phyloP scores from a whole-genome alignment of 2,113 vertebrate genomes.

The Vimba vimba region DNA sequence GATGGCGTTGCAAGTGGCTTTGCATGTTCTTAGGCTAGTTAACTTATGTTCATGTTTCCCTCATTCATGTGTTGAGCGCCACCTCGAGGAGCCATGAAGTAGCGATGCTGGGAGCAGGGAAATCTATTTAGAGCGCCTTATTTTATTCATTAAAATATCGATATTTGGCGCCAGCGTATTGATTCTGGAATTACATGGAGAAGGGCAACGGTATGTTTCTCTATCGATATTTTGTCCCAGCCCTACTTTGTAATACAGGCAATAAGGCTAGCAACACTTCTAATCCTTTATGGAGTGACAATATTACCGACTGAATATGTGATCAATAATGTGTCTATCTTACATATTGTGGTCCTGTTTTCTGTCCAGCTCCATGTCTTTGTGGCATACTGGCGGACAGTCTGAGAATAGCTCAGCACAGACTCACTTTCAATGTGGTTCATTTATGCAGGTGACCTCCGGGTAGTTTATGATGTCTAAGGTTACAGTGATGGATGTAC shows the following conservation, averaged over 20 bases:
- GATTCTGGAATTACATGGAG: no score
- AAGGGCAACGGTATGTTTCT: no score
- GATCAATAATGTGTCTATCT: not conserved
- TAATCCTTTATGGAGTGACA: not conserved
- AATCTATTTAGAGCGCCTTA: no score
- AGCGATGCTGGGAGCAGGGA: no score
- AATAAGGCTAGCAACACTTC: not conserved
- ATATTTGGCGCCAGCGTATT: no score
- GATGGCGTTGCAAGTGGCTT: no score
- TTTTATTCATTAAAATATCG: no score
- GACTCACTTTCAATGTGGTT: not conserved
- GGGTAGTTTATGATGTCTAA: constrained; percentile 36
- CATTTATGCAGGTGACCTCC: constrained; percentile 2
- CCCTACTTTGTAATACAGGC: not conserved
- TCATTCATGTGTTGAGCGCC: no score
- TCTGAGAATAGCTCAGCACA: not conserved
- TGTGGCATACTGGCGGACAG: not conserved
- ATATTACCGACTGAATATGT: not conserved
- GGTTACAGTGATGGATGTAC: constrained; percentile 36
- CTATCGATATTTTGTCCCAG: no score
- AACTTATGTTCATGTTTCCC: no score
- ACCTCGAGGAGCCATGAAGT: no score
- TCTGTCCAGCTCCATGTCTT: not conserved
- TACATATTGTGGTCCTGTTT: not conserved
- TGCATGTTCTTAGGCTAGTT: no score